Conservation (phyloP, 1,140 invertebrate species). For the Bathynomus jamesi region DNA sequence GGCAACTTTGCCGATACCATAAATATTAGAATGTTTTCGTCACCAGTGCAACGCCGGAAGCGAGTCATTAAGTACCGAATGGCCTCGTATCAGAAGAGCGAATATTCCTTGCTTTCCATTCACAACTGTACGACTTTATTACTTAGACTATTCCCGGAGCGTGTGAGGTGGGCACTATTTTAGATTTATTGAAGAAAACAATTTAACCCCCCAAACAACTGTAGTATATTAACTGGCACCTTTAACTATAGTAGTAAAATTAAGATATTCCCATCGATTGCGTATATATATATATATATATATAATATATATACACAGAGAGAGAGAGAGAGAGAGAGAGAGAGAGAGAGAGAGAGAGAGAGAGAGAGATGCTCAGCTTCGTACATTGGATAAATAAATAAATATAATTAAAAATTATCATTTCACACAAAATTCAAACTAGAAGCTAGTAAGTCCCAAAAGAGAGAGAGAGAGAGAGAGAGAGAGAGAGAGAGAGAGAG, state of each 20-base stretch:
- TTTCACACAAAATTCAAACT: too few species aligned
- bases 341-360: background rate
- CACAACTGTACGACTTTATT: background rate
- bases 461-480: too few species aligned
- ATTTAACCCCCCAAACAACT: background rate
- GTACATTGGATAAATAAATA: too few species aligned
- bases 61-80: background rate
- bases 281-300: background rate
- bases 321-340: background rate
- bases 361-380: too few species aligned
- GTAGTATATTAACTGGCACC: background rate
- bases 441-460: too few species aligned
- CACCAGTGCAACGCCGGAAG: background rate
- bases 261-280: background rate
- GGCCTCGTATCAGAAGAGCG: background rate
- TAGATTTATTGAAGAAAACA: constrained; percentile 1
- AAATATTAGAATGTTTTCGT: background rate
- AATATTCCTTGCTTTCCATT: background rate
- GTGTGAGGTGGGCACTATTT: background rate
- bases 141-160: background rate
- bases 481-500: background rate
- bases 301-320: background rate
- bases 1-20: background rate
- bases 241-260: background rate
- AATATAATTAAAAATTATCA: too few species aligned